Evolutionary conservation across 2,888 invertebrate species (phyloP), one percentile per base, ranked within the genome.

Genomic region (Caenorhabditis sp.): DNA sequence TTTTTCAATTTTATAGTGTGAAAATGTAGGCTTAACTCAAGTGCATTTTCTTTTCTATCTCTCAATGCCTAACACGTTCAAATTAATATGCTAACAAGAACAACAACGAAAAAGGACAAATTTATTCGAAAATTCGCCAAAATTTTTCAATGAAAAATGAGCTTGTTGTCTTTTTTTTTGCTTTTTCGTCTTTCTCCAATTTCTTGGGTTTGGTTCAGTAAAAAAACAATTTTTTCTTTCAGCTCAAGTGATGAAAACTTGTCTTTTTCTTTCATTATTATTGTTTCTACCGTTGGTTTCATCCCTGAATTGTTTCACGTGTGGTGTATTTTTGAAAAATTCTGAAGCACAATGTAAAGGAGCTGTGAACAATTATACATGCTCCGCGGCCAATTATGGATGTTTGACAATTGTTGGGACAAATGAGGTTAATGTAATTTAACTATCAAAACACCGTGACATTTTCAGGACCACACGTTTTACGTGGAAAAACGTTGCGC

Each of bases 401-500:
- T 78, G 78, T 43, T 21, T 78, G 0, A 67, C 69, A 14, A 69
- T 78, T n/a, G 66, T 68, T 60, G 78, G 73, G 36, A 55, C 63
- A 12, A 78, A 76, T 50, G 36, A 61, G 55, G 78, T 78, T n/a
- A n/a, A n/a, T n/a, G n/a, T n/a, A n/a, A n/a, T n/a, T n/a, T n/a
- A n/a, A n/a, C n/a, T n/a, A n/a, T n/a, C n/a, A n/a, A n/a, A n/a
- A n/a, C n/a, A n/a, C n/a, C n/a, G n/a, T n/a, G n/a, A n/a, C n/a
- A 6, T 66, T 63, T 43, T 58, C 58, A 78, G 78, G 78, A 78
- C 37, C 66, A 68, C 36, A 70, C 78, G 1, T 78, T 62, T 57
- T 78, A 78, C 50, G 78, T 78, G 8, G 78, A 78, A 21, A 78
- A 76, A 37, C 53, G 78, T 57, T 78, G 78, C 51, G 78, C 78